These are phyloP conservation scores for Danaus plexippus DNA, from an alignment of 1,140 invertebrate species.

Conservation along the genomic window DNA sequence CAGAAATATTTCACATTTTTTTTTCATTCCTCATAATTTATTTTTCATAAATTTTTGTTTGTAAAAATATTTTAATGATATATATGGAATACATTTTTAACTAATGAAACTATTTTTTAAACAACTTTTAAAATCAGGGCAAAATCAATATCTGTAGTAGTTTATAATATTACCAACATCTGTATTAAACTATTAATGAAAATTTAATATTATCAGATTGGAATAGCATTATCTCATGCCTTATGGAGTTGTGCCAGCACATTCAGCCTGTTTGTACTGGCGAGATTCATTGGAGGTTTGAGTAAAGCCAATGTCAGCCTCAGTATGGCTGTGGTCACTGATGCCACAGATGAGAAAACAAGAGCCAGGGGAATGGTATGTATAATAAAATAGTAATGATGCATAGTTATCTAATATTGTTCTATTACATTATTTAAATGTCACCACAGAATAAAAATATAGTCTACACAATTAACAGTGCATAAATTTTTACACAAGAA, in stretches of 20 bases:
- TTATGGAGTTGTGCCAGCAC: constrained; percentile 91
- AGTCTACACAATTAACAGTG: too few relatives aligned
- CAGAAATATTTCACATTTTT: too few relatives aligned
- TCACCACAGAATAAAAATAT: too few relatives aligned
- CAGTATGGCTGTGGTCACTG: constrained; percentile 95
- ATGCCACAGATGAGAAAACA: constrained; percentile 86
- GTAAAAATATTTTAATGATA: too few relatives aligned
- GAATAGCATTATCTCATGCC: constrained; percentile 88
- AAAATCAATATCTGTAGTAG: too few relatives aligned
- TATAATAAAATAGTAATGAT: constrained; percentile 1
- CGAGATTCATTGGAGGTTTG: constrained; percentile 93
- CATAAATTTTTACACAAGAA: too few relatives aligned
- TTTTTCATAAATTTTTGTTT: too few relatives aligned
- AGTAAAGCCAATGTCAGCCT: constrained; percentile 98
- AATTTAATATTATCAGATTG: constrained; percentile 73
- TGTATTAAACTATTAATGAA: neutral
- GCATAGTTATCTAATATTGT: neutral
- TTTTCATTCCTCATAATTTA: too few relatives aligned
- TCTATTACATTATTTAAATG: neutral
- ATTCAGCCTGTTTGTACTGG: constrained; percentile 93
- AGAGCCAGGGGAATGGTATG: constrained; percentile 95
- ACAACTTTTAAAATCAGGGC: too few relatives aligned
- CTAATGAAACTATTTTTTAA: too few relatives aligned
- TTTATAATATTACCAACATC: too few relatives aligned
- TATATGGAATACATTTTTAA: too few relatives aligned